Percentiles rank a stretch among this genome's conserved stretches.
Evolutionary conservation across 30 jellyfish, hydroid and myxozoan genomes (phyloP).

Genomic region (Catostylus mosaicus): DNA sequence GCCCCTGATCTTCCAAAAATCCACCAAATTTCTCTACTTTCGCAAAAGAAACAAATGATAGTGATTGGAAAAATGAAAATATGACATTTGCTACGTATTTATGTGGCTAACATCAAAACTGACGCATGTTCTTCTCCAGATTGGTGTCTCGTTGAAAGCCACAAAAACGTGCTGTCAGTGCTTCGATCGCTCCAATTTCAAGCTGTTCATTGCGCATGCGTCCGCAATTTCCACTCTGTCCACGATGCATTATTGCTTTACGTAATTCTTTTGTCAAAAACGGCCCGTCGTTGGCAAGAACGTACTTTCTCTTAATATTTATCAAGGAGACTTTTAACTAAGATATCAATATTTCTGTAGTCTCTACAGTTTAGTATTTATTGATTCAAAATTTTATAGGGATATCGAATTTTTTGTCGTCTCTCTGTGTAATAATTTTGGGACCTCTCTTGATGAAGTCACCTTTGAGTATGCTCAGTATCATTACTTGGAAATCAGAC

Average conservation of each 20-base stretch:
- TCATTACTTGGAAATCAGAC: conserved; percentile 53
- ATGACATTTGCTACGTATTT: too few relatives aligned
- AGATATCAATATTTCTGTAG: not conserved
- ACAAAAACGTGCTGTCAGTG: too few relatives aligned
- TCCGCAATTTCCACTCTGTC: too few relatives aligned
- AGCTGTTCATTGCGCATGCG: too few relatives aligned
- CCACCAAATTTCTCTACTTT: too few relatives aligned
- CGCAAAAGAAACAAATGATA: too few relatives aligned
- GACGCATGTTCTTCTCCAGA: too few relatives aligned
- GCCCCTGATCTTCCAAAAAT: too few relatives aligned
- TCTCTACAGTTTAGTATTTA: not conserved
- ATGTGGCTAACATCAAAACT: too few relatives aligned
- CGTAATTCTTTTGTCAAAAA: conserved; percentile 48
- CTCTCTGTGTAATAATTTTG: not conserved
- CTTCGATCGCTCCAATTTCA: too few relatives aligned
- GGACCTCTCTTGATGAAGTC: conserved; percentile 47
- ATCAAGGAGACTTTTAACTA: not conserved
- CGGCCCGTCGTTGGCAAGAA: conserved; percentile 55
- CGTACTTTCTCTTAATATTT: conserved; percentile 29
- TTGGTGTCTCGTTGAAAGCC: too few relatives aligned
- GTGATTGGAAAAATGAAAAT: too few relatives aligned
- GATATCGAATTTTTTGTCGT: not conserved
- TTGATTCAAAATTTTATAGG: not conserved
- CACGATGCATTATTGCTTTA: not conserved
- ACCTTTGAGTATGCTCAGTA: conserved; percentile 3